Base-by-base conservation (phyloP, 2,888 invertebrate genomes). In the Synergus umbraculus region DNA sequence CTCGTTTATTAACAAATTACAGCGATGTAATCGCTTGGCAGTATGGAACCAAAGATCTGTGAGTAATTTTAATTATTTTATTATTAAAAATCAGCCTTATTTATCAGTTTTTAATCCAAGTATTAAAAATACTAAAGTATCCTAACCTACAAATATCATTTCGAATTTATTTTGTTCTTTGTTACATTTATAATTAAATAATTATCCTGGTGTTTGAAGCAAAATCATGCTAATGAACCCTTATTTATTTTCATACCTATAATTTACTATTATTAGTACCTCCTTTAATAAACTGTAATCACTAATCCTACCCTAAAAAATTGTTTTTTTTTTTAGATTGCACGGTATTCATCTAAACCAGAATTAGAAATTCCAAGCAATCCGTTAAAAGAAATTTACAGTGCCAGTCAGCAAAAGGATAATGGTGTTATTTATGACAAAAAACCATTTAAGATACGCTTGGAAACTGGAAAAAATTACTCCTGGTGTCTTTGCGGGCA, bases 401-500 rank as follows among this genome's bases (percentile, higher is more conserved):
- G 95, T 0, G 95, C 96, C 0, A 91, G 93, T 80, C 76, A 90
- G n/a, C 97, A 97, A 91, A 85, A 91, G 15, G 94, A 93, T 5
- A 96, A 96, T 92, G 98, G 98, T 10, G 92, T 93, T 58, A 94
- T 97, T 63, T 98, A 97, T 91, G 98, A 98, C 88, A 97, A 96
- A 89, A 97, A 97, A 90, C 98, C 99, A 0, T 97, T 98, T 86
- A 97, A 96, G 92, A 91, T 97, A 49, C 92, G 91, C 1, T 93
- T 97, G 65, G 94, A 96, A 90, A 95, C 94, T 82, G 96, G 96
- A 91, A 92, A 91, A 88, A 82, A 2, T 10, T 90, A 91, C 78
- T 92, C 94, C 44, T 99, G 99, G 98, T 99, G 99, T 91, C 93
- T 97, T 0, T 99, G 99, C 92, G 99, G 99, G 0, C 95, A 96